Base-by-base conservation (phyloP, 1,140 invertebrate genomes). In the Euwallacea fornicatus region DNA sequence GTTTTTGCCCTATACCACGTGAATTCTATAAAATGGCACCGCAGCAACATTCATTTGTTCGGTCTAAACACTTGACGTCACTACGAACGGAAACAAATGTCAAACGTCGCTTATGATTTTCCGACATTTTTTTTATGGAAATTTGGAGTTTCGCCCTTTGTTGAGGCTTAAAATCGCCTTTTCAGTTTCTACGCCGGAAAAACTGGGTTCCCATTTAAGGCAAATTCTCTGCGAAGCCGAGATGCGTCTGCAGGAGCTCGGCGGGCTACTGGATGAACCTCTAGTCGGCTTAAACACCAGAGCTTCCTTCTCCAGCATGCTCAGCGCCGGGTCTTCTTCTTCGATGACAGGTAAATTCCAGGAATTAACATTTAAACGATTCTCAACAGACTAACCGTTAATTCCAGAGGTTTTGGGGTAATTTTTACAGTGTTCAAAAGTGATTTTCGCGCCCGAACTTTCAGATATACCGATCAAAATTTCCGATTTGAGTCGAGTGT, bases 221-320 rank as follows among this genome's bases (percentile, higher is more conserved):
- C 86, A 88, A 53, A 82, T 96, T 73, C 85, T 92, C 2, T 85
- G 87, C n/a, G 93, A 96, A 77, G 92, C 93, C 0, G 93, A 95
- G 78, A 85, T 87, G 64, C 85, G 89, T 7, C 85, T 93, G 65
- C 88, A 90, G 75, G 91, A 93, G 81, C 84, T 91, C 54, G 88
- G 88, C 15, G 89, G 89, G 7, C 67, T 84, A 33, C 69, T 84
- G 58, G 84, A 85, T 47, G 81, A 84, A 62, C 78, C 83, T 6
- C 69, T 76, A 33, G 71, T 76, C 42, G 77, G 79, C 10, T 69
- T 78, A 2, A 81, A 80, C 63, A 83, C 84, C 59, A 81, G 84
- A 69, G 83, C 84, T 7, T 86, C 84, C 69, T 86, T 86, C 73
- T 82, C 81, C 0, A 82, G 80, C 61, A 81, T 82, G 63, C 78